phyloP scores from a whole-genome alignment of 53 echinoderm and acorn worm species.

The Paelopatides confundens region DNA sequence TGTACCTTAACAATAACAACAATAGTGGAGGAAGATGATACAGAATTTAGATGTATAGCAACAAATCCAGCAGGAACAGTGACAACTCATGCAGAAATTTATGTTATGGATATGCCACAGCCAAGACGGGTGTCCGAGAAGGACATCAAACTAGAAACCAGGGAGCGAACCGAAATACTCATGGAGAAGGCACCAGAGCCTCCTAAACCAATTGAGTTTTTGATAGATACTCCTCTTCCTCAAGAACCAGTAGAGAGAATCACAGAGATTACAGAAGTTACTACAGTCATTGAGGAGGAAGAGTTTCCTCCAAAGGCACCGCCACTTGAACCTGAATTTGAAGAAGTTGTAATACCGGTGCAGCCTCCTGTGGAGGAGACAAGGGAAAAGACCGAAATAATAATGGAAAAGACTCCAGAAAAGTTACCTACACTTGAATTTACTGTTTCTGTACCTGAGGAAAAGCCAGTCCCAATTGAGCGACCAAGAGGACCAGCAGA shows the following conservation, averaged over 20 bases:
- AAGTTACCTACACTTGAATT: slow-evolving; percentile 59
- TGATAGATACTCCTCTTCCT: slow-evolving; percentile 41
- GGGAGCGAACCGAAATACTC: slow-evolving; percentile 69
- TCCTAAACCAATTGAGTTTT: slow-evolving; percentile 64
- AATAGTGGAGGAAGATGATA: slow-evolving; percentile 81
- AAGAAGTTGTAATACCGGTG: slow-evolving; percentile 55
- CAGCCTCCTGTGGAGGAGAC: slow-evolving; percentile 51
- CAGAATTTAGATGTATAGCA: slow-evolving; percentile 90
- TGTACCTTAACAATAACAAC: slow-evolving; percentile 83
- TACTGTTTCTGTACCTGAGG: slow-evolving; percentile 65
- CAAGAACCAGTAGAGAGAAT: slow-evolving; percentile 31
- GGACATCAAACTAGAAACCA: slow-evolving; percentile 47
- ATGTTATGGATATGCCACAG: slow-evolving; percentile 69
- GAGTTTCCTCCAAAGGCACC: slow-evolving; percentile 12
- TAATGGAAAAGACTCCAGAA: slow-evolving; percentile 48
- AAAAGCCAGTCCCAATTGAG: slow-evolving; percentile 13
- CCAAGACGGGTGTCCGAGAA: slow-evolving; percentile 49
- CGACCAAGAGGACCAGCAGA: slow-evolving; percentile 61
- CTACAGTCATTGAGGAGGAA: slow-evolving; percentile 35
- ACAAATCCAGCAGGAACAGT: slow-evolving; percentile 88
- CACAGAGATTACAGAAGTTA: slow-evolving; percentile 2
- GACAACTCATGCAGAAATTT: slow-evolving; percentile 85
- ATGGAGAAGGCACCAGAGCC: slow-evolving; percentile 65
- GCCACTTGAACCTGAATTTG: slow-evolving; percentile 70
- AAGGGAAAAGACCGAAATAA: slow-evolving; percentile 58